Conservation (phyloP, 2,113 vertebrate genomes). For the Sebastes schlegelii region DNA sequence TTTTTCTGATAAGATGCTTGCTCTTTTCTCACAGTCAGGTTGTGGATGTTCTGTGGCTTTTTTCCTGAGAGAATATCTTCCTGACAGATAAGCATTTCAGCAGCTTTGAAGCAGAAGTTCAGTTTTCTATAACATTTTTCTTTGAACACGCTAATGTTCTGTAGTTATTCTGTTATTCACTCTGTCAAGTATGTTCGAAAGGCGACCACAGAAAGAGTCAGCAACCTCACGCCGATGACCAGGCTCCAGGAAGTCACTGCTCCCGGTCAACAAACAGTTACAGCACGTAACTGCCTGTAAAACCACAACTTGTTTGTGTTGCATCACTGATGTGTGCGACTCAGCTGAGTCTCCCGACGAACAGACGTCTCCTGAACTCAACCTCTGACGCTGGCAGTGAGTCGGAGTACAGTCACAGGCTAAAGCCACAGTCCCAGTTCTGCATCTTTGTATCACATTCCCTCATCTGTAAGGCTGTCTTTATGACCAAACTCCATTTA, state of each 20-base stretch:
- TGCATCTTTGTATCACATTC: not conserved
- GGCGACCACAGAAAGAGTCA: conserved; percentile 19
- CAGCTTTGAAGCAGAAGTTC: not conserved
- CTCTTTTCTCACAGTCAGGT: not conserved
- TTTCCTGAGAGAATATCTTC: not conserved
- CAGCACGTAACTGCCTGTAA: not conserved
- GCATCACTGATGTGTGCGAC: conserved; percentile 41
- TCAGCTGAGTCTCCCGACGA: conserved; percentile 39
- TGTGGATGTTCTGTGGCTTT: not conserved
- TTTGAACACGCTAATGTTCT: not conserved
- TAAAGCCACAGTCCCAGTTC: not conserved
- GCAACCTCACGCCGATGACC: not conserved
- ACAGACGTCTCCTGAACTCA: conserved; percentile 15
- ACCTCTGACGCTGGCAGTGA: conserved; percentile 36
- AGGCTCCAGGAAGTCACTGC: not conserved
- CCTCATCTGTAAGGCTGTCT: not conserved
- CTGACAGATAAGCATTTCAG: not conserved
- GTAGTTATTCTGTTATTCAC: conserved; percentile 6
- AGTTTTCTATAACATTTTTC: not conserved
- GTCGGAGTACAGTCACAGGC: conserved; percentile 46
- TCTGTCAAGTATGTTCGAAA: conserved; percentile 15
- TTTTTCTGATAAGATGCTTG: not conserved
- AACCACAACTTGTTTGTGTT: conserved; percentile 43
- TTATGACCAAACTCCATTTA: not conserved
- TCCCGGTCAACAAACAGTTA: not conserved